Percentiles rank a stretch among this genome's conserved stretches.
Conservation (phyloP, 2,797 vertebrate genomes). For the Chloroceryle amazona region DNA sequence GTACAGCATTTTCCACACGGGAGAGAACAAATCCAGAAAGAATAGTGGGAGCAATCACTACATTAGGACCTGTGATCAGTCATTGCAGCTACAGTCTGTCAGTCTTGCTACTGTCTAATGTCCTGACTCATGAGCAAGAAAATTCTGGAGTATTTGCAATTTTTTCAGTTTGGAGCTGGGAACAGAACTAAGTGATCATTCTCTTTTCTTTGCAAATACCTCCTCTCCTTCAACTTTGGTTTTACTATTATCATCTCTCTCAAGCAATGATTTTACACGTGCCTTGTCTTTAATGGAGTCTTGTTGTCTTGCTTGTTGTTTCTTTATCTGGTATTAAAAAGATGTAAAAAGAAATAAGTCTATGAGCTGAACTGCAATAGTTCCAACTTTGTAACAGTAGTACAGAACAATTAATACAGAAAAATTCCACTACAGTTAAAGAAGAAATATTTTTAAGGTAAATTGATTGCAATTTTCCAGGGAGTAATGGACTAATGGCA, state of each 20-base stretch:
- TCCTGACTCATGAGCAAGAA: neutral
- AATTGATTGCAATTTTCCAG: neutral
- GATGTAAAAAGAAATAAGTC: neutral
- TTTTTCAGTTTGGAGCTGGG: neutral
- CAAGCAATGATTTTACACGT: neutral
- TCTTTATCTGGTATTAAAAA: neutral
- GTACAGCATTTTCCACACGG: neutral
- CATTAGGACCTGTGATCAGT: neutral
- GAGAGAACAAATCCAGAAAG: neutral
- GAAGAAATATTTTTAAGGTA: neutral
- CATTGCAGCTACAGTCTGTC: neutral
- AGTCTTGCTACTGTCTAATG: neutral
- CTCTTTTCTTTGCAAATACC: neutral
- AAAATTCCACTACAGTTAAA: neutral
- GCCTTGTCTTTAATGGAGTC: neutral
- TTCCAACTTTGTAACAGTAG: neutral
- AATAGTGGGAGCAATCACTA: neutral
- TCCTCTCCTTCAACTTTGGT: neutral
- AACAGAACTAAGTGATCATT: neutral
- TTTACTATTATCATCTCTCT: neutral
- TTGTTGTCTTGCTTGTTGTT: neutral
- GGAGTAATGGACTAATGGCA: neutral
- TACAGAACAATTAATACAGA: neutral
- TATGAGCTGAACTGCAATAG: neutral
- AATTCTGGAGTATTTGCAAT: neutral